Base-by-base conservation (phyloP, 1,140 invertebrate genomes). In the Paracyclopina nana region DNA sequence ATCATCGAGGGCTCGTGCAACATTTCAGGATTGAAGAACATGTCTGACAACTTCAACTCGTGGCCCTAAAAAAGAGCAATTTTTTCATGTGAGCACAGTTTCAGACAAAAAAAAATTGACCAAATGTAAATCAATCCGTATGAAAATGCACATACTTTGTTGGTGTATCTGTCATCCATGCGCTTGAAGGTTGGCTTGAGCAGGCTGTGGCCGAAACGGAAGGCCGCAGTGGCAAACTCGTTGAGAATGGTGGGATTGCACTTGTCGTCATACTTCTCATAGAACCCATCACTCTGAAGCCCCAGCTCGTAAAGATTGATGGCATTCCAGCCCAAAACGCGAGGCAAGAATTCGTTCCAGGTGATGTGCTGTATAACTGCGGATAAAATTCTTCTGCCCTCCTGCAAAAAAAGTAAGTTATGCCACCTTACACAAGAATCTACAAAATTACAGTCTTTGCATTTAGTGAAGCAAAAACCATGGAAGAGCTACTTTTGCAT, bases 291-390 rank as follows among this genome's bases (percentile, higher is more conserved):
- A 8, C 71, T 68, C 38, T 68, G 58, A 6, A 66, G 59, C 11
- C 70, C 66, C 6, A 74, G 59, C 0, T 59, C 60, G 34, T 61
- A 63, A 11, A 61, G 55, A 46, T 64, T 60, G 40, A 64, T 50
- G 14, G 60, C 57, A 26, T 63, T 62, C 60, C 66, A 63, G 22
- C 75, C 77, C 12, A 77, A 55, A 9, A 57, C 58, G 45, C 71
- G 66, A 4, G 76, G 75, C 22, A 78, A 56, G 66, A 75, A 78
- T 53, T 74, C 66, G 12, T 62, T 64, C 56, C 72, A 79, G 8
- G 72, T 74, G 27, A 78, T 71, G 57, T 75, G 73, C 57, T 78
- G 76, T 58, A 74, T 65, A 44, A 71, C 60, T n/a, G 74, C 73
- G 5, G 68, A 66, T 8, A 76, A 58, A 29, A 78, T 76, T 4